Evolutionary conservation across 2,797 vertebrate species (phyloP).

Genomic region (Dicrostonyx torquatus): DNA sequence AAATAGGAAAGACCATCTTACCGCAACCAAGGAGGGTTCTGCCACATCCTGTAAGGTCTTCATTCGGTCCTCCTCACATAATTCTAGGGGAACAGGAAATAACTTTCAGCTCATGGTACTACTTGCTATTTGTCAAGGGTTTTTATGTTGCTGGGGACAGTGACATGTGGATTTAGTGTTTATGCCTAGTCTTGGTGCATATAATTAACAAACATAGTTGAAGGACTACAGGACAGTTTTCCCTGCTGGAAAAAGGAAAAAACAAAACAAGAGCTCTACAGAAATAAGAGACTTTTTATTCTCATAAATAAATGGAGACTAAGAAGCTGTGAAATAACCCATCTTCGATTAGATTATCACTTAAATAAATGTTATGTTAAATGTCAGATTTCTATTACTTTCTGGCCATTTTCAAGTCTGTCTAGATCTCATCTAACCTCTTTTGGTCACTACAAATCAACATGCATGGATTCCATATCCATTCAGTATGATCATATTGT

Average conservation of each 20-base stretch:
- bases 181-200: not conserved
- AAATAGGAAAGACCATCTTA: not conserved
- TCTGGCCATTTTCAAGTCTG: not conserved
- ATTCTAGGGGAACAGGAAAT: not conserved
- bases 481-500: not conserved
- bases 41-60: accelerated
- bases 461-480: not conserved
- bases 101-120: not conserved
- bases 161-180: not conserved
- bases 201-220: not conserved
- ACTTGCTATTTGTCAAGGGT: not conserved
- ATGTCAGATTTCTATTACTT: not conserved
- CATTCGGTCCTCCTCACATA: accelerated
- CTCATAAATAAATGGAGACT: not conserved
- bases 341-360: not conserved
- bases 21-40: not conserved
- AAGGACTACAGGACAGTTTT: not conserved
- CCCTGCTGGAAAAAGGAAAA: not conserved
- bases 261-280: not conserved
- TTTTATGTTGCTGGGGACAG: not conserved
- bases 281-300: not conserved
- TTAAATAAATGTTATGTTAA: not conserved
- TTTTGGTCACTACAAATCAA: not conserved
- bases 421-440: not conserved
- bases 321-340: not conserved